A percentile compares a stretch with the other conserved stretches of the same genome.
Conservation (phyloP, 2,113 vertebrate genomes). For the Isichthys henryi region DNA sequence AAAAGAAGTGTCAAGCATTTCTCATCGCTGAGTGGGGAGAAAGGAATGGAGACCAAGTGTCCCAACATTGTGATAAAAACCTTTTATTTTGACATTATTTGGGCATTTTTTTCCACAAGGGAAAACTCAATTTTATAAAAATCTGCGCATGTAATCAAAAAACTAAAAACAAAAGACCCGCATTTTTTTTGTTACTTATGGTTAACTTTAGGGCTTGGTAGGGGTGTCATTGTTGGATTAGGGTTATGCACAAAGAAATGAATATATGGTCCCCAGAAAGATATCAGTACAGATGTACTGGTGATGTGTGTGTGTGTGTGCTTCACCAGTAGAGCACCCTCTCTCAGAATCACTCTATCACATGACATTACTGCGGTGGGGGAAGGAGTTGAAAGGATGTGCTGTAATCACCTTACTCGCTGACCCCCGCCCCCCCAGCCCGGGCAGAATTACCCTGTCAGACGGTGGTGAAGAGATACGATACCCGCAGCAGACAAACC, state of each 20-base stretch:
- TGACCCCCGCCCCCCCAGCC: neutral
- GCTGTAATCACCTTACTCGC: neutral
- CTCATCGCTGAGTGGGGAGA: neutral
- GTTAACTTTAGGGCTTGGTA: neutral
- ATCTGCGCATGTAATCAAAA: neutral
- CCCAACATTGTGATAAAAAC: neutral
- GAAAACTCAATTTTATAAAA: neutral
- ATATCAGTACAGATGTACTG: neutral
- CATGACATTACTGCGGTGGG: neutral
- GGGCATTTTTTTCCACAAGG: neutral
- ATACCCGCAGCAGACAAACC: neutral
- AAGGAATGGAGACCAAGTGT: neutral
- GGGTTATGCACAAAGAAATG: neutral
- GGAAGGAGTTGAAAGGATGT: neutral
- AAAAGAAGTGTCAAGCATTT: neutral
- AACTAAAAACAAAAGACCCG: neutral
- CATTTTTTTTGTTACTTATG: neutral
- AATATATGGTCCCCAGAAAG: neutral
- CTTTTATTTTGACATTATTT: neutral
- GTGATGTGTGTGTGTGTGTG: neutral
- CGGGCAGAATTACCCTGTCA: neutral
- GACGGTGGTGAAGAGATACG: neutral
- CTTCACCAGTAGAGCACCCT: neutral
- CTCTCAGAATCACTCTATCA: neutral
- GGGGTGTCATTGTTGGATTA: neutral